Base-by-base conservation (phyloP, 2,888 invertebrate genomes). In the Escarpia spicata region DNA sequence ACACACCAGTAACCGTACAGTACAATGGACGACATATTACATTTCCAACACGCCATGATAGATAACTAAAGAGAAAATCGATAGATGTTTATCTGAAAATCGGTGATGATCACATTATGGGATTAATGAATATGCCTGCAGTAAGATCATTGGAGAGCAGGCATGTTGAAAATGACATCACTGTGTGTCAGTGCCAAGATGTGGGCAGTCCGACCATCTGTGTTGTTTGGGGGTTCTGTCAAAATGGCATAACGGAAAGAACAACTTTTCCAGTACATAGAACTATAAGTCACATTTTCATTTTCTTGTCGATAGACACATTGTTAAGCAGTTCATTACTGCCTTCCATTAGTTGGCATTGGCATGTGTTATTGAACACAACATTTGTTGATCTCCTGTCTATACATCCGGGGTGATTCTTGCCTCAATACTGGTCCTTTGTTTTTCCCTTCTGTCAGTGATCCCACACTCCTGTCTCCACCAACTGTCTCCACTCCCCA, bases 61-160 rank as follows among this genome's bases (percentile, higher is more conserved):
- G 75, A 75, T 75, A 26, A 75, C 75, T n/a, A 75, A 75, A 26
- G 75, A 75, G 75, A 75, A 75, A 75, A 75, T 75, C 75, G n/a
- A 75, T 75, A 26, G 75, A 26, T 75, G 75, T 75, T 75, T 75
- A 75, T 75, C 26, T 75, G 75, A 75, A 75, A 75, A 15, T 75
- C 75, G 19, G 75, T 75, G 3, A 75, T 75, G 75, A 75, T 75
- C n/a, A 75, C n/a, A 75, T 75, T 75, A 75, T 75, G 75, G 75
- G 75, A 75, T 75, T 75, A 26, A 19, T 15, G 75, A 75, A 75
- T 75, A 75, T 75, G 75, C 75, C 75, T 26, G 26, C 4, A 75
- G 75, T n/a, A 26, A 75, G 75, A 75, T 75, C 75, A 52, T 52
- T 52, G 52, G 52, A n/a, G 52, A 52, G 52, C 75, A 19, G 19